phyloP scores from a whole-genome alignment of 2,888 invertebrate species.

The Chamaedrilus cognettii region DNA sequence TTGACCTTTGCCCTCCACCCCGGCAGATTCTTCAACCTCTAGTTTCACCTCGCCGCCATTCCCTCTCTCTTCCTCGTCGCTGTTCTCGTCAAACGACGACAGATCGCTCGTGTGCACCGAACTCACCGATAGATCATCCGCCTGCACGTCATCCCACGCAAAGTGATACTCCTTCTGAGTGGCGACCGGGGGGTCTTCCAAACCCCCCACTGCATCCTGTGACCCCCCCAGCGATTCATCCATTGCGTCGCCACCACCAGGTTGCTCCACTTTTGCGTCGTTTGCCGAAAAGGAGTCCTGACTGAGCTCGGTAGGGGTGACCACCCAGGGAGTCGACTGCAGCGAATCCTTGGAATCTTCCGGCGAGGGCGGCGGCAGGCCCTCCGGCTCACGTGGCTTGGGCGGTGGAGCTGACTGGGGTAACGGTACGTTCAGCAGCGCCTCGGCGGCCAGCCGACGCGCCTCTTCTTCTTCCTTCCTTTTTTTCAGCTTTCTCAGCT shows the following conservation, averaged over 20 bases:
- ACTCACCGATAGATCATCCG: constrained; percentile 49
- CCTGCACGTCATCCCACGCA: constrained; percentile 50
- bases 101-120: constrained; percentile 61
- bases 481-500: constrained; percentile 19
- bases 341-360: not conserved
- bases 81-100: constrained; percentile 56
- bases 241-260: not conserved
- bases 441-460: constrained; percentile 35
- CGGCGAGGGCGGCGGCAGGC: no score
- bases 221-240: not conserved
- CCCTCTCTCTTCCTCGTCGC: constrained; percentile 15
- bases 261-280: not conserved
- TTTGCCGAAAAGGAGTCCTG: not conserved
- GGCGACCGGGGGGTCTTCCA: not conserved
- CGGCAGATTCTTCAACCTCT: constrained; percentile 1
- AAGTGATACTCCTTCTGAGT: constrained; percentile 44
- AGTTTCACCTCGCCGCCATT: constrained; percentile 24
- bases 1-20: not conserved
- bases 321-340: not conserved
- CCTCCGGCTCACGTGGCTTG: no score
- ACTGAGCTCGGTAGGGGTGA: not conserved
- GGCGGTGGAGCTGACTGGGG: constrained; percentile 15
- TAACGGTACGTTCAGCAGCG: constrained; percentile 31
- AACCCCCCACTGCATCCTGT: not conserved
- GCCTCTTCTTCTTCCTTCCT: constrained; percentile 31